Conservation (phyloP, 64 coral and sea anemone genomes). For the Pocillopora verrucosa region DNA sequence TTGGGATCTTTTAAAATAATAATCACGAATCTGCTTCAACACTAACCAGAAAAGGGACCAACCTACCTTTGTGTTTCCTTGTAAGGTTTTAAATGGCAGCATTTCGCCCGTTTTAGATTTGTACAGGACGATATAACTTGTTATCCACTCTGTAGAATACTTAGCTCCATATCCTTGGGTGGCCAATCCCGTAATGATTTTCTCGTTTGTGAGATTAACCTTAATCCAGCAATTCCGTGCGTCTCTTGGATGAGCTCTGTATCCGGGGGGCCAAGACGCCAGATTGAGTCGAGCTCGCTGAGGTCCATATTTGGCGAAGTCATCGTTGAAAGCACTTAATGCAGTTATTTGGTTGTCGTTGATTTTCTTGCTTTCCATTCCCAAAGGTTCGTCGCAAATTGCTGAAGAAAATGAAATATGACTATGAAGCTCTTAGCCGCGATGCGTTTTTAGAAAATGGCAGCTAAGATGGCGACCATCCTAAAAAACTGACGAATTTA, state of each 20-base stretch:
- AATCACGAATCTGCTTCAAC: no score
- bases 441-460: no score
- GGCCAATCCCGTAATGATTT: conserved; percentile 35
- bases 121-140: conserved; percentile 16
- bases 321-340: background rate
- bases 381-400: conserved; percentile 15
- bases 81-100: background rate
- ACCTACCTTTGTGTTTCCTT: background rate
- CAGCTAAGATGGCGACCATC: no score
- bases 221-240: background rate
- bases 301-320: conserved; percentile 28
- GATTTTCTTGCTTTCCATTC: conserved; percentile 8
- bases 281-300: conserved; percentile 13
- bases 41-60: background rate
- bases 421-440: background rate
- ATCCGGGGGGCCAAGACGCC: conserved; percentile 3
- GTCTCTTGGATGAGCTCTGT: conserved; percentile 10
- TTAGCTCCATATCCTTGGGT: conserved; percentile 46
- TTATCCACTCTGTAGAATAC: conserved; percentile 23
- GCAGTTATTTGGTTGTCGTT: conserved; percentile 20
- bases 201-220: conserved; percentile 5
- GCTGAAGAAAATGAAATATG: background rate
- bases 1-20: no score
- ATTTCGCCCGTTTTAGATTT: background rate
- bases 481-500: background rate